These are phyloP conservation scores for Sitta carolinensis DNA, from an alignment of 2,797 vertebrate genomes.

Conservation along the genomic window DNA sequence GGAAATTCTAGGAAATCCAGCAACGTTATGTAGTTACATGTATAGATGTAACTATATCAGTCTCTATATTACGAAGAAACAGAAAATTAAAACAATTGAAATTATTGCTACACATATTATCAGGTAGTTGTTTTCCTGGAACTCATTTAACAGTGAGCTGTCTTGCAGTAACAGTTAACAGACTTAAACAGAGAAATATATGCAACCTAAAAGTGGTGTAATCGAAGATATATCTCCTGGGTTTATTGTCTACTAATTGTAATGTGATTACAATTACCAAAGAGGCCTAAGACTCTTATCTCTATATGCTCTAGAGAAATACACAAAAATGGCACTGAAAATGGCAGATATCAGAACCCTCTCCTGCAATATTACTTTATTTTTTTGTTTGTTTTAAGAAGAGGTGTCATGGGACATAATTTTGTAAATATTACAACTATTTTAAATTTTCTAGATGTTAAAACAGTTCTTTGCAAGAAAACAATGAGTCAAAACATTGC, in stretches of 20 bases:
- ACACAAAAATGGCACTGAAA: background rate
- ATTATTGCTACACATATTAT: background rate
- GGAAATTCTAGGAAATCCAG: slow-evolving; percentile 16
- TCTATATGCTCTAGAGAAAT: background rate
- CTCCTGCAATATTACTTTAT: background rate
- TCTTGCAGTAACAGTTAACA: background rate
- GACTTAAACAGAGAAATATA: background rate
- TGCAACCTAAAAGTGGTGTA: background rate
- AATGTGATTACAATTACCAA: background rate
- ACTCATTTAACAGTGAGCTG: background rate
- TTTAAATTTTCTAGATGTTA: background rate
- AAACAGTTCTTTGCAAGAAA: background rate
- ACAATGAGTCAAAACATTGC: background rate
- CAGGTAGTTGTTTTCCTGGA: background rate
- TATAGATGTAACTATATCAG: background rate
- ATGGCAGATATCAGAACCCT: background rate
- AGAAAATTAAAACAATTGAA: slow-evolving; percentile 21
- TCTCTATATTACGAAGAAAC: background rate
- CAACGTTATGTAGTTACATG: background rate
- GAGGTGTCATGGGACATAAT: background rate
- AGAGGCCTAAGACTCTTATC: background rate
- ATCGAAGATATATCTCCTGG: background rate
- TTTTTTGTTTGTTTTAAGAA: background rate
- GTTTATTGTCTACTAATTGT: slow-evolving; percentile 2
- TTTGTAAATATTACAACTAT: background rate